Conservation (phyloP, 2,113 vertebrate genomes). For the Phalacrocorax brasilianus region DNA sequence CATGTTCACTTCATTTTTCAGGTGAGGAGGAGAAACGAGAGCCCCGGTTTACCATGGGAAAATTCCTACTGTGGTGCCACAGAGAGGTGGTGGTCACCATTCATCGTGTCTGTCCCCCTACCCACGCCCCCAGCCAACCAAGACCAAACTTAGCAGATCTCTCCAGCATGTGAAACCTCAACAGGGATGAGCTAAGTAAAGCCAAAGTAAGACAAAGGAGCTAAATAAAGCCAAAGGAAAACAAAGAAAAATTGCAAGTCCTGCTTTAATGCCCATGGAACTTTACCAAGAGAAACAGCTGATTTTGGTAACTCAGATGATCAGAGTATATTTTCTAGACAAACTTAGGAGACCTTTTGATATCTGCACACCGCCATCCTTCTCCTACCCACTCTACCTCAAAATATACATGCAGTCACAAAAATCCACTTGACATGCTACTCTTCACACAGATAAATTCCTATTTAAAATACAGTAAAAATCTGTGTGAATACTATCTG, state of each 20-base stretch:
- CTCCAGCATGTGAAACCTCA: not conserved
- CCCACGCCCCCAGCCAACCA: not conserved
- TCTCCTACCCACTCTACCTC: not conserved
- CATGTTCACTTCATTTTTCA: not conserved
- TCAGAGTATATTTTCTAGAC: not conserved
- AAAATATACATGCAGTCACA: not conserved
- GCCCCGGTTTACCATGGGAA: not conserved
- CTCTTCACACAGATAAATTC: not conserved
- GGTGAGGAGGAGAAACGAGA: not conserved
- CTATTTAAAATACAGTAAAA: not conserved
- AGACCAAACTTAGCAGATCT: not conserved
- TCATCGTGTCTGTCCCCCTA: not conserved
- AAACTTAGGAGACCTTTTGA: not conserved
- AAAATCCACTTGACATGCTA: not conserved
- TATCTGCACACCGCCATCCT: not conserved
- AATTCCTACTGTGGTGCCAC: not conserved
- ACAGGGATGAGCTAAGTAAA: not conserved
- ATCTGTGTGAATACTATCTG: not conserved
- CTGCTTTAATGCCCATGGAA: not conserved
- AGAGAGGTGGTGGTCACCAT: not conserved
- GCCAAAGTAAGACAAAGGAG: not conserved
- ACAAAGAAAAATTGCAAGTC: not conserved
- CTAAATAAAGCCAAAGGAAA: not conserved
- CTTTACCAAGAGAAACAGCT: not conserved
- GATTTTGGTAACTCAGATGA: not conserved